Base-by-base conservation (phyloP, 2,888 invertebrate genomes). In the Leptinotarsa peninsularis region DNA sequence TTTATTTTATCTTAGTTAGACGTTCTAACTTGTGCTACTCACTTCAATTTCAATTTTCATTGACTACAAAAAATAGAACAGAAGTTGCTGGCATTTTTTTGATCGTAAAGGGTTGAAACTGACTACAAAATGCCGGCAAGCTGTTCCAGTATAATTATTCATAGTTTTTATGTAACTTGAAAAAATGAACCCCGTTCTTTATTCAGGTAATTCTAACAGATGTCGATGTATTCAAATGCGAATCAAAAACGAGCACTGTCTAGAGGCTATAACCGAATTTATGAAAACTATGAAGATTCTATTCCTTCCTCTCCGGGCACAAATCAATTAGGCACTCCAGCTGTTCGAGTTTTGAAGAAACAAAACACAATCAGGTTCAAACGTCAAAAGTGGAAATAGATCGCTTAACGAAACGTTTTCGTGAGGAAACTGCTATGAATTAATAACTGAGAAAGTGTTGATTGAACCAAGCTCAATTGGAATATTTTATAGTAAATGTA, bases 211-310 rank as follows among this genome's bases (percentile, higher is more conserved):
- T 33, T 33, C 63, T 43, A 63, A 63, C 63, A 63, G 63, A 63
- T 63, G 63, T 63, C 18, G 63, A 63, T 50, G 43, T 73, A 74
- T 76, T 71, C 76, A 71, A 73, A 76, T 76, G 68, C 58, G 66
- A 74, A 74, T 76, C 71, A 74, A 72, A 75, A 76, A 70, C 68
- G 69, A 66, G 73, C 68, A 60, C 54, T 52, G 14, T 71, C 76
- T 72, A 50, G 68, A 66, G 76, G 76, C 76, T 69, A 71, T 67
- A 73, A 76, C 69, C 58, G 58, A 70, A 70, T 49, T 49, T 33
- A 58, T 58, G 70, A 58, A 58, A 70, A 21, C 70, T 70, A 56
- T 58, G 58, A 33, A 58, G 18, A 70, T 3, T 15, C 43, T 52
- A 21, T 21, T 49, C 58, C 21, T 70, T 58, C 33, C 14, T 63